These are phyloP conservation scores for Sceloporus tristichus DNA, from an alignment of 2,113 vertebrate species.

Conservation along the genomic window DNA sequence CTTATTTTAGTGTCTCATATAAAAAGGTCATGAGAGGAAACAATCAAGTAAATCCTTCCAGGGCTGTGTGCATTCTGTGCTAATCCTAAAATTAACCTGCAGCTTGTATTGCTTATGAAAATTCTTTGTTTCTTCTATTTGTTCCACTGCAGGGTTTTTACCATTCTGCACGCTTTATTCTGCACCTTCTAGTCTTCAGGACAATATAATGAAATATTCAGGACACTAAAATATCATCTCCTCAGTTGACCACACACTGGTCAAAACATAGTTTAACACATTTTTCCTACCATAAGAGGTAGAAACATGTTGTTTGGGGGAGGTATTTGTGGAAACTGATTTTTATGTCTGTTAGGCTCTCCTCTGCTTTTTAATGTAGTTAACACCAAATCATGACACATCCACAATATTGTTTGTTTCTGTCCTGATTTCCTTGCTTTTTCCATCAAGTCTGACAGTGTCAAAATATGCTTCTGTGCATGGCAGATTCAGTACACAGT, in stretches of 20 bases:
- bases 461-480: background rate
- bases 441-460: background rate
- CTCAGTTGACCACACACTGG: background rate
- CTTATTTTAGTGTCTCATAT: too few species aligned
- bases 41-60: too few species aligned
- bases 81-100: too few species aligned
- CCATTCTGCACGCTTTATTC: background rate
- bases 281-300: background rate
- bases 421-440: conserved; percentile 31
- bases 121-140: too few species aligned
- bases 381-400: background rate
- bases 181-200: background rate
- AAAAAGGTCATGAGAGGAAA: too few species aligned
- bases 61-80: too few species aligned
- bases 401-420: background rate
- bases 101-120: too few species aligned
- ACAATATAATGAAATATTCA: conserved; percentile 44
- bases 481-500: background rate
- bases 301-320: background rate
- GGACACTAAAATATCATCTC: background rate
- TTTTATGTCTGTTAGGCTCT: background rate
- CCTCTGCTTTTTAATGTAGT: background rate
- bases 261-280: background rate
- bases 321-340: background rate
- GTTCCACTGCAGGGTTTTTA: background rate